Percentiles rank a stretch among this genome's conserved stretches.
Evolutionary conservation across 2,797 vertebrate species (phyloP).

Genomic region (Pogoniulus pusillus): DNA sequence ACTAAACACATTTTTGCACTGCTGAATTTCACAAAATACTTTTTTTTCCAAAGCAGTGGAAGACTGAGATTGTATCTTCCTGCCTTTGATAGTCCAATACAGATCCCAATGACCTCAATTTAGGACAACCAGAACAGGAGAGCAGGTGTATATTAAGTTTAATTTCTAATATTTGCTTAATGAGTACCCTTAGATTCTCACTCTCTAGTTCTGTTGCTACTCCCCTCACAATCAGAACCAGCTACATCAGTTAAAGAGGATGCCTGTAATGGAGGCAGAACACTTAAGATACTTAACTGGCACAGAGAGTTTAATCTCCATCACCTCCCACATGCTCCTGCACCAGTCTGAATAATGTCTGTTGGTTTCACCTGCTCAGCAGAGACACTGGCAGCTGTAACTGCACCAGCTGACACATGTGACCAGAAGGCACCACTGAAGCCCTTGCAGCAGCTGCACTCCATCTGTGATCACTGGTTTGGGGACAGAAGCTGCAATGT

Average conservation of each 20-base stretch:
- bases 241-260: background rate
- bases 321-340: background rate
- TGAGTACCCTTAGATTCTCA: background rate
- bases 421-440: slow-evolving; percentile 32
- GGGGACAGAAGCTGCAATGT: slow-evolving; percentile 35
- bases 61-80: background rate
- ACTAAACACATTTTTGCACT: background rate
- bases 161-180: too few relatives aligned
- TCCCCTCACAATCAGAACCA: background rate
- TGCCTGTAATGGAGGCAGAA: background rate
- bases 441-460: slow-evolving; percentile 38
- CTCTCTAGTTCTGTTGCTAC: background rate
- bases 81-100: background rate
- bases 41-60: background rate
- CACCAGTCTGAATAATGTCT: background rate
- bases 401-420: slow-evolving; percentile 14
- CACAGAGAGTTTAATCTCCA: background rate
- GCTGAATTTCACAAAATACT: background rate
- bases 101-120: background rate
- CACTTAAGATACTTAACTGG: background rate
- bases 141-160: background rate
- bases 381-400: slow-evolving; percentile 41
- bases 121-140: background rate
- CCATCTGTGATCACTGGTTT: slow-evolving; percentile 20
- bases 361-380: slow-evolving; percentile 17